Base-by-base conservation (phyloP, 1,140 invertebrate genomes). In the Sinella curviseta region DNA sequence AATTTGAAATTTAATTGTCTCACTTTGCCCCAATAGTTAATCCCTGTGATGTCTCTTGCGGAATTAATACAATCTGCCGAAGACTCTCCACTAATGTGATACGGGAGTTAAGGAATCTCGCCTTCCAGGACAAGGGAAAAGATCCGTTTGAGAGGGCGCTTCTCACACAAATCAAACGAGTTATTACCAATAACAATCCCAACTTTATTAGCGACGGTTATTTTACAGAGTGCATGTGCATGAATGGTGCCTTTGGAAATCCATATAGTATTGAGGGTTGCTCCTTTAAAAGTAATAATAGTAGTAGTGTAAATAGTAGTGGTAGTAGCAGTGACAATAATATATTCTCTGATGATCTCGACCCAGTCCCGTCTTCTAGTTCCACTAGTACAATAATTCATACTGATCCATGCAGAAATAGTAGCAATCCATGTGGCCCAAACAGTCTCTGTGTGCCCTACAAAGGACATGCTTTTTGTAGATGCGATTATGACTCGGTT, bases 21-120 rank as follows among this genome's bases (percentile, higher is more conserved):
- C 20, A 30, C 60, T 8, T 8, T 88, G 88, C 48, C 87, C n/a
- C n/a, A n/a, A n/a, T n/a, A n/a, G n/a, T n/a, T n/a, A n/a, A 88
- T 81, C 88, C 89, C 20, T 95, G 94, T 86, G 89, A 90, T 82
- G 91, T 92, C 20, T 92, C 92, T 88, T 93, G 92, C 86, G 88
- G 92, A n/a, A 85, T 92, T 16, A 92, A 90, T 83, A 87, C 89
- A 0, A 90, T 91, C 81, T 91, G 90, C 82, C 87, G 85, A 17
- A 77, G 78, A 3, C 77, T 86, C 77, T 16, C 39, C 35, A 17
- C n/a, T 54, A 1, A 36, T 36, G 74, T 39, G 74, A 48, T 75
- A 30, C 8, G 16, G 1, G 12, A 4, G 36, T 26, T n/a, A 3
- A 75, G 74, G 39, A 75, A 26, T 12, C 8, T 4, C 26, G 65